Conservation (phyloP, 2,797 vertebrate species). For the Pygocentrus nattereri region DNA sequence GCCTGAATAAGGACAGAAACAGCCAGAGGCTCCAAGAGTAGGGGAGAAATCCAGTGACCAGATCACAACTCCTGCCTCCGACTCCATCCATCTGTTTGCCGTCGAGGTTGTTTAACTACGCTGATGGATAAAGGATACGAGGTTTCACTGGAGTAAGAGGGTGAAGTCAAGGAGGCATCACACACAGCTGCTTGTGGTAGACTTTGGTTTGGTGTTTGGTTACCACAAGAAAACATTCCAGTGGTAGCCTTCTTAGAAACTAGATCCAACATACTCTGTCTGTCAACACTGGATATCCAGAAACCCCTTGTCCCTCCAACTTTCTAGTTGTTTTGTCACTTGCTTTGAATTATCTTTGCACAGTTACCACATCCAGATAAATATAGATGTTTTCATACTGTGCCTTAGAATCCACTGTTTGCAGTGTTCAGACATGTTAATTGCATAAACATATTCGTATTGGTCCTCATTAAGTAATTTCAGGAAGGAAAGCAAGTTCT, state of each 20-base stretch:
- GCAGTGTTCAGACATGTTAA: conserved; percentile 1
- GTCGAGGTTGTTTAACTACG: conserved; percentile 54
- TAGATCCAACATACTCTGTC: conserved; percentile 48
- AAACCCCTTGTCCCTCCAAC: neutral
- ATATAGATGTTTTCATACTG: neutral
- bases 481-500: conserved; percentile 16
- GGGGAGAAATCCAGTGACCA: conserved; percentile 8
- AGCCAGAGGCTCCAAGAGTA: neutral
- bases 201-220: conserved; percentile 59
- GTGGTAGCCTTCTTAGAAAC: conserved; percentile 55
- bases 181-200: conserved; percentile 51
- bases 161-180: conserved; percentile 46
- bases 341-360: neutral
- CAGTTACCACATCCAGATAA: neutral
- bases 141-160: conserved; percentile 48
- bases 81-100: conserved; percentile 46
- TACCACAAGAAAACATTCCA: conserved; percentile 68
- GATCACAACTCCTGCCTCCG: conserved; percentile 30
- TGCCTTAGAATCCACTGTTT: neutral
- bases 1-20: conserved; percentile 13
- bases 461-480: conserved; percentile 20
- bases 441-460: neutral
- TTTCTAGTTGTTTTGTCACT: neutral
- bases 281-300: conserved; percentile 40
- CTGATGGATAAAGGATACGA: conserved; percentile 50